Base-by-base conservation (phyloP, 2,888 invertebrate genomes). In the Siphonodentalium dalli region DNA sequence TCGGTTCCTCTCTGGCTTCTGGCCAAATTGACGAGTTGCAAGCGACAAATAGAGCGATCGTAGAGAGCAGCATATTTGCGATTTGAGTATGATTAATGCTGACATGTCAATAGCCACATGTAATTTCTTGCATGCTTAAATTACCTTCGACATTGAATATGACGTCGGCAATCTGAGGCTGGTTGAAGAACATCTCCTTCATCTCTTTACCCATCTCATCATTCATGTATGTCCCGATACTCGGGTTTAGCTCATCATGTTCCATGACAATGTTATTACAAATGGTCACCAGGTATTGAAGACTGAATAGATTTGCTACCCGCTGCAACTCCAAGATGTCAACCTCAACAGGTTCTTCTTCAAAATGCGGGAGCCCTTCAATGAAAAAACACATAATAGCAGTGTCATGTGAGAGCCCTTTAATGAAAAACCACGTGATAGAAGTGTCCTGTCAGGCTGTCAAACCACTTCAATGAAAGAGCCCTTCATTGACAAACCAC, bases 231-330 rank as follows among this genome's bases (percentile, higher is more conserved):
- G 78, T 76, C 2, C 77, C 77, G 24, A 77, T 78, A 52, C 76
- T 76, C 2, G 78, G 77, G 55, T 78, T 78, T 11, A 78, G 64
- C 35, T 74, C 75, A 7, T 77, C 78, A 33, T 77, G 71, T 11
- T 75, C 77, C 5, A 61, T 70, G 8, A 63, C 45, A 8, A 68
- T 50, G 47, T 78, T 78, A 5, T 44, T 50, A 55, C 78, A 78
- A 21, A 77, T 74, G 4, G 73, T 72, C 45, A 69, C 58, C n/a
- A 78, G 55, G 20, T 71, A 60, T 0, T 68, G 52, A 38, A 77
- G 50, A 44, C 69, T 59, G 48, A 77, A 78, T 7, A 72, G 60
- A 18, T 55, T 56, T 1, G 72, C 68, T 8, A 74, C 66, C 9
- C 67, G 56, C 5, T 44, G 58, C 18, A 78, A 49, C 3, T 75